Percentiles rank a stretch among this genome's conserved stretches.
phyloP scores from a whole-genome alignment of 2,113 vertebrate species.

The Phrynosoma blainvillii region DNA sequence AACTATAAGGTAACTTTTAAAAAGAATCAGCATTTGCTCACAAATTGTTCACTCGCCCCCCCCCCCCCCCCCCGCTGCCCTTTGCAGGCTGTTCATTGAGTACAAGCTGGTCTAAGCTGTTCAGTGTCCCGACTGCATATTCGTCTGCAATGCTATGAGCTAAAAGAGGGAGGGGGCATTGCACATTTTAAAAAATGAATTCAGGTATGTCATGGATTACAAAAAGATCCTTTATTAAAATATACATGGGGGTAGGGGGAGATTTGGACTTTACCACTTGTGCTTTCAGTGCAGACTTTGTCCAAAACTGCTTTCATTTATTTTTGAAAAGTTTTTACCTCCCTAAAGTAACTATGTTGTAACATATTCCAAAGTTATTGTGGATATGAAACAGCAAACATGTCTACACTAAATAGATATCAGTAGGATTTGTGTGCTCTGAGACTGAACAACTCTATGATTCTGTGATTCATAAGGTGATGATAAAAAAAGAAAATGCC shows the following conservation, averaged over 20 bases:
- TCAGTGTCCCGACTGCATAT: background rate
- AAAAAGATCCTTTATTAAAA: background rate
- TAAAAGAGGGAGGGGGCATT: background rate
- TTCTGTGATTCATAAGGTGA: too few species aligned
- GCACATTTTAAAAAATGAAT: background rate
- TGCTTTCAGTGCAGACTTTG: background rate
- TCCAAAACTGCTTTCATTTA: background rate
- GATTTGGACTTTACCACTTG: too few species aligned
- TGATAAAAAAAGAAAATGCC: too few species aligned
- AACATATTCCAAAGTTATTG: background rate
- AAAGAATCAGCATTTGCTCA: background rate
- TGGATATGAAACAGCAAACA: background rate
- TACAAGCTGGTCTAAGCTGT: background rate
- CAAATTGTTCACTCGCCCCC: background rate
- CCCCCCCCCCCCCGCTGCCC: background rate
- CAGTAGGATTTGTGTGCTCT: rapidly evolving
- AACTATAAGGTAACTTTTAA: conserved; percentile 43
- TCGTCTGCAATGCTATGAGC: background rate
- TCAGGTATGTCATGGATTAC: background rate
- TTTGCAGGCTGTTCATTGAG: background rate
- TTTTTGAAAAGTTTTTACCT: background rate
- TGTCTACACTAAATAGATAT: background rate
- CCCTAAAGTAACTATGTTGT: background rate
- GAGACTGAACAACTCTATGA: too few species aligned
- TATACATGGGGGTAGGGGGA: background rate